These are phyloP conservation scores for Stigmatopora nigra DNA, from an alignment of 2,113 vertebrate genomes.

Conservation along the genomic window DNA sequence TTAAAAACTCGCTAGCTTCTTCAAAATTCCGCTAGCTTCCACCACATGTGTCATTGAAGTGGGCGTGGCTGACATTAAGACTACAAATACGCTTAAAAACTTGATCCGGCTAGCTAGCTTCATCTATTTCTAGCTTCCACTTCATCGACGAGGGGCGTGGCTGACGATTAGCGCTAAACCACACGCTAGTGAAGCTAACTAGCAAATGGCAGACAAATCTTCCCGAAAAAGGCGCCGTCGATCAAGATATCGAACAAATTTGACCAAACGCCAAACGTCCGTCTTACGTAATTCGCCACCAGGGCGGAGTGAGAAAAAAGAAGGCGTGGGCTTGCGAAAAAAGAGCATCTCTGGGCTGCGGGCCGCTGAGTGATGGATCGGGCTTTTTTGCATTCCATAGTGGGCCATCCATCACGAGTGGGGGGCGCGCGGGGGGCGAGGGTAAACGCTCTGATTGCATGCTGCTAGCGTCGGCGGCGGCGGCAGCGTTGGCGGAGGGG, in stretches of 20 bases:
- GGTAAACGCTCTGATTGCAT: slow-evolving; percentile 27
- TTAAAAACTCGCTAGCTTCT: no score
- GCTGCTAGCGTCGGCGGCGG: slow-evolving; percentile 28
- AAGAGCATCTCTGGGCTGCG: slow-evolving; percentile 47
- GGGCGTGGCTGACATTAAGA: no score
- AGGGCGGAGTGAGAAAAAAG: slow-evolving; percentile 24
- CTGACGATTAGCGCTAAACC: no score
- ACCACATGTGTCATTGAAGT: no score
- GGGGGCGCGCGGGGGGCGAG: slow-evolving; percentile 10
- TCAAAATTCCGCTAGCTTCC: no score
- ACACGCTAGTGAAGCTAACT: no score
- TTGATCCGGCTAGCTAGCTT: no score
- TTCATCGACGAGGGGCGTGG: no score
- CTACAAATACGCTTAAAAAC: no score
- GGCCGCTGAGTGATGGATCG: slow-evolving; percentile 38
- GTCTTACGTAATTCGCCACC: slow-evolving; percentile 13
- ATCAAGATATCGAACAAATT: slow-evolving; percentile 5
- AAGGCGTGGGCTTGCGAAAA: slow-evolving; percentile 39
- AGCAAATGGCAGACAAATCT: no score
- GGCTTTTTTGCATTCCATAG: slow-evolving; percentile 41
- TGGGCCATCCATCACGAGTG: slow-evolving; percentile 42
- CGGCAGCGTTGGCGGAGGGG: slow-evolving; percentile 15
- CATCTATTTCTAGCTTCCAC: no score
- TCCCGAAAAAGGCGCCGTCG: no score
- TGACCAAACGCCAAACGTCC: slow-evolving; percentile 19